Conservation (phyloP, 2,797 vertebrate genomes). For the Mus caroli region DNA sequence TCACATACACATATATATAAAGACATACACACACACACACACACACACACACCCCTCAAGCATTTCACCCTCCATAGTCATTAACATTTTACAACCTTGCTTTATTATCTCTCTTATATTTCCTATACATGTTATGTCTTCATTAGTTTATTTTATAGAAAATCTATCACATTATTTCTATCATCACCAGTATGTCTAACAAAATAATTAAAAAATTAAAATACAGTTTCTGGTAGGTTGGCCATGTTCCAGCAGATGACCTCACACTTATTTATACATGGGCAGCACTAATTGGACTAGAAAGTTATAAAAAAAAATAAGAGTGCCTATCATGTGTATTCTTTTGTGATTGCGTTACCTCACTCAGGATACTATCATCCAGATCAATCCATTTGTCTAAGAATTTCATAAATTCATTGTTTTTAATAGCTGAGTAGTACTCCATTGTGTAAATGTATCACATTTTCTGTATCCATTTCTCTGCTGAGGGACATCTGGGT, state of each 20-base stretch:
- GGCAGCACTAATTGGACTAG: neutral
- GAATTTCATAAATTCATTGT: too few relatives aligned
- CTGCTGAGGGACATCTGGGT: too few relatives aligned
- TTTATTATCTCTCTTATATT: neutral
- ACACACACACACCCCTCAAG: neutral
- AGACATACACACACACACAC: too few relatives aligned
- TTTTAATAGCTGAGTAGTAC: too few relatives aligned
- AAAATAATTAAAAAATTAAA: neutral
- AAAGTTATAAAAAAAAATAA: neutral
- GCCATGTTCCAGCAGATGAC: neutral
- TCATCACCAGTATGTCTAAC: neutral
- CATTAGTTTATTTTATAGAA: slow-evolving; percentile 27
- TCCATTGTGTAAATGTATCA: too few relatives aligned
- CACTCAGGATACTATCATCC: too few relatives aligned
- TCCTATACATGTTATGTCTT: neutral
- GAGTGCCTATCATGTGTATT: neutral
- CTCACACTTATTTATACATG: neutral
- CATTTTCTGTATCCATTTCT: too few relatives aligned
- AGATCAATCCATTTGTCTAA: too few relatives aligned
- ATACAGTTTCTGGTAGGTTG: neutral
- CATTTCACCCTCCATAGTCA: neutral
- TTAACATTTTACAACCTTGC: neutral
- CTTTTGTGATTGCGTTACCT: too few relatives aligned
- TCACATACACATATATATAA: too few relatives aligned
- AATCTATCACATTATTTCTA: neutral